Conservation (phyloP, 2,113 vertebrate species). For the Pitta sordida region DNA sequence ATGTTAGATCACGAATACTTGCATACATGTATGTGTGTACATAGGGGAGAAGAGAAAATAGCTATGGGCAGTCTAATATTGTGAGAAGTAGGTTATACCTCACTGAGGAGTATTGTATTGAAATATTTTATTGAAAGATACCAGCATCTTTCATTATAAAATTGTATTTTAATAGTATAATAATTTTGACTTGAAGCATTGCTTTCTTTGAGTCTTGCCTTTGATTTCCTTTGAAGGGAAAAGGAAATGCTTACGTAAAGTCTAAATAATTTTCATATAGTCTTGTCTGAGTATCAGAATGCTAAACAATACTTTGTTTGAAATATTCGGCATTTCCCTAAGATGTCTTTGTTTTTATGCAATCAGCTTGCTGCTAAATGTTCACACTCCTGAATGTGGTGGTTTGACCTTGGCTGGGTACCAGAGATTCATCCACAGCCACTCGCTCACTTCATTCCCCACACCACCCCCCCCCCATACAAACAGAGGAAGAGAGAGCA, state of each 20-base stretch:
- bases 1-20: not conserved
- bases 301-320: not conserved
- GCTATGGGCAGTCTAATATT: not conserved
- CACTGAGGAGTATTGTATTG: not conserved
- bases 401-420: no score
- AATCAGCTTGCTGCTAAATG: not conserved
- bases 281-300: conserved; percentile 6
- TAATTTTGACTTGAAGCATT: not conserved
- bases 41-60: not conserved
- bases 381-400: conserved; percentile 23
- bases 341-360: conserved; percentile 21
- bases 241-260: not conserved
- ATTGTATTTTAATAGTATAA: not conserved
- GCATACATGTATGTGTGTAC: not conserved
- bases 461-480: no score
- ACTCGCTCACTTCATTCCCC: no score
- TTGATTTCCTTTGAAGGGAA: not conserved
- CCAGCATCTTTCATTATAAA: not conserved
- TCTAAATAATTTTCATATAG: not conserved
- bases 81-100: not conserved
- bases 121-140: not conserved
- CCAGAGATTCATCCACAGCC: no score
- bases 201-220: not conserved
- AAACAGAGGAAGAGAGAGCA: no score
- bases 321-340: not conserved